Evolutionary conservation across 1,140 invertebrate species (phyloP).

Genomic region (Heliconius hermathena): DNA sequence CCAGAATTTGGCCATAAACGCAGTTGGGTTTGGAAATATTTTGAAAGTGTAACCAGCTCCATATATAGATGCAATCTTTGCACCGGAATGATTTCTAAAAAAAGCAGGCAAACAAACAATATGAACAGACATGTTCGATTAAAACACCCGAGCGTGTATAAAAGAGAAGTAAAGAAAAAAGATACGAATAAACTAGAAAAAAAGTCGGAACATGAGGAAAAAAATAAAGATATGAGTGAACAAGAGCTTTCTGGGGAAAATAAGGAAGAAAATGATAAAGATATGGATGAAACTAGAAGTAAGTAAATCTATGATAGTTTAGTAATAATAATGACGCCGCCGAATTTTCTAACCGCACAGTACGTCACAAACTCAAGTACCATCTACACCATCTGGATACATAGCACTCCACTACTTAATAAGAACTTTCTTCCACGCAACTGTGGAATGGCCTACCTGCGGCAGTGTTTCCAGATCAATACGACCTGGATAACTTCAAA

Average conservation of each 20-base stretch:
- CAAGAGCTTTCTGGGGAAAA: constrained; percentile 37
- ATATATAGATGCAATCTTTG: constrained; percentile 70
- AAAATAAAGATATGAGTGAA: constrained; percentile 40
- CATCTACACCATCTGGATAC: too few species aligned
- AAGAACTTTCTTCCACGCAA: too few species aligned
- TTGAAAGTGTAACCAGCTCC: constrained; percentile 61
- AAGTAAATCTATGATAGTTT: constrained; percentile 24
- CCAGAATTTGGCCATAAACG: constrained; percentile 53
- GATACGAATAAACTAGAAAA: constrained; percentile 24
- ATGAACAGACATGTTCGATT: constrained; percentile 72
- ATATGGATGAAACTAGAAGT: constrained; percentile 46
- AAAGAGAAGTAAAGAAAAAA: constrained; percentile 50
- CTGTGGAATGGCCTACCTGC: too few species aligned
- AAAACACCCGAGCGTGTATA: constrained; percentile 55
- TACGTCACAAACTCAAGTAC: too few species aligned
- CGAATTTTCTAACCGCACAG: too few species aligned
- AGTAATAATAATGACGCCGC: constrained; percentile 16
- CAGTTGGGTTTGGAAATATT: constrained; percentile 77
- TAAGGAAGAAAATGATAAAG: constrained; percentile 41
- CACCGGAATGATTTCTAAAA: constrained; percentile 66
- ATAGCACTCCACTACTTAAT: too few species aligned
- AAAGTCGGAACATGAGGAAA: constrained; percentile 39
- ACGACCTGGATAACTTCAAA: too few species aligned
- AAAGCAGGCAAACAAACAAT: constrained; percentile 72
- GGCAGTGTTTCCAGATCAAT: too few species aligned